These are phyloP conservation scores for Ochropleura plecta DNA, from an alignment of 2,888 invertebrate species.

Conservation along the genomic window DNA sequence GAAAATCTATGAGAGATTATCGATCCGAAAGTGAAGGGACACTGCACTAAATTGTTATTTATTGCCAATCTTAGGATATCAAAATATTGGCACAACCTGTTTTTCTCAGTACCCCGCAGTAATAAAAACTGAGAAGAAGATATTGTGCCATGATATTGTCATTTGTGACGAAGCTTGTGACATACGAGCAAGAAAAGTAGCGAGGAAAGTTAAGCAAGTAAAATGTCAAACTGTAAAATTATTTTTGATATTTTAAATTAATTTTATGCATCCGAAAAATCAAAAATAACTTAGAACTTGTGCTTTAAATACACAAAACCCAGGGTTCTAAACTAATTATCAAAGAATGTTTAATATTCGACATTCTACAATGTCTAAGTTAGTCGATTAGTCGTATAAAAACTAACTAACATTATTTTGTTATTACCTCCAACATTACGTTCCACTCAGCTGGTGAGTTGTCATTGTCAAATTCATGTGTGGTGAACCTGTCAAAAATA, in stretches of 20 bases:
- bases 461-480: slow-evolving; percentile 62
- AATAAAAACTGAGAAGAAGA: slow-evolving; percentile 21
- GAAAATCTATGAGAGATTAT: slow-evolving; percentile 45
- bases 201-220: neutral
- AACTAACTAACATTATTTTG: neutral
- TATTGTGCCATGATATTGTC: slow-evolving; percentile 21
- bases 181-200: slow-evolving; percentile 12
- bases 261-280: no score
- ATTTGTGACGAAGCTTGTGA: slow-evolving; percentile 41
- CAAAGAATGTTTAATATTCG: neutral
- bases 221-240: slow-evolving; percentile 30
- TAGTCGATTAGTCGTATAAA: slow-evolving; percentile 19
- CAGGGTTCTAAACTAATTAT: neutral
- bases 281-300: neutral
- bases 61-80: slow-evolving; percentile 28
- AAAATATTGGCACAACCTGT: slow-evolving; percentile 4
- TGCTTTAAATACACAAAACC: neutral
- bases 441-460: slow-evolving; percentile 66
- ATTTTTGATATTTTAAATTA: neutral
- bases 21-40: slow-evolving; percentile 58
- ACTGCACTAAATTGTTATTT: slow-evolving; percentile 43
- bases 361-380: neutral
- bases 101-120: slow-evolving; percentile 15
- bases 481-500: slow-evolving; percentile 48
- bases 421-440: slow-evolving; percentile 29